phyloP scores from a whole-genome alignment of 2,888 invertebrate species.

The Lithophane socia region DNA sequence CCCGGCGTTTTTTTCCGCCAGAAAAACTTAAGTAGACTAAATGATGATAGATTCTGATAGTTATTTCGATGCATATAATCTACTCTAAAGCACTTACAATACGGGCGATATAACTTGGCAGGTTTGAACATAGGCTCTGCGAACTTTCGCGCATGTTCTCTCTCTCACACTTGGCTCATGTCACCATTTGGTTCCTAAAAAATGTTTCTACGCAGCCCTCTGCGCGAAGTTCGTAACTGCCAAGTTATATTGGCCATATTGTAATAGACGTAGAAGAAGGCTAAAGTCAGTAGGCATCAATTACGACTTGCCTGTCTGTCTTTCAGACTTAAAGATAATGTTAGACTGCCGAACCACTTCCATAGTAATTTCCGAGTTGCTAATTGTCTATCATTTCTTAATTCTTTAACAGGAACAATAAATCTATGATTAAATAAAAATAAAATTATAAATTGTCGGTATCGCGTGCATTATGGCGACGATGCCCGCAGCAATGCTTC shows the following conservation, averaged over 20 bases:
- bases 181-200: no score
- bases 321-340: constrained; percentile 37
- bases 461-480: constrained; percentile 86
- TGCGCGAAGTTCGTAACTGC: no score
- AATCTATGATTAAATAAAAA: constrained; percentile 53
- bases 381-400: constrained; percentile 43
- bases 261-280: neutral
- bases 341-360: constrained; percentile 28
- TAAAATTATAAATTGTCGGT: constrained; percentile 66
- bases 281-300: constrained; percentile 48
- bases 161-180: no score
- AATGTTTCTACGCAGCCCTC: no score
- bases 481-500: constrained; percentile 79
- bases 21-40: neutral
- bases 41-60: neutral
- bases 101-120: no score
- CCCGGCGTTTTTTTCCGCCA: neutral
- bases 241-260: no score
- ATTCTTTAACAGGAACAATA: constrained; percentile 38
- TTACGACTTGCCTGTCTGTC: constrained; percentile 42
- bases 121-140: no score
- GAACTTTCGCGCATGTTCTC: no score
- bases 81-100: neutral
- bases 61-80: neutral
- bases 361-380: constrained; percentile 40